phyloP scores from a whole-genome alignment of 2,797 vertebrate species.

The Micropoecilia bifurca region DNA sequence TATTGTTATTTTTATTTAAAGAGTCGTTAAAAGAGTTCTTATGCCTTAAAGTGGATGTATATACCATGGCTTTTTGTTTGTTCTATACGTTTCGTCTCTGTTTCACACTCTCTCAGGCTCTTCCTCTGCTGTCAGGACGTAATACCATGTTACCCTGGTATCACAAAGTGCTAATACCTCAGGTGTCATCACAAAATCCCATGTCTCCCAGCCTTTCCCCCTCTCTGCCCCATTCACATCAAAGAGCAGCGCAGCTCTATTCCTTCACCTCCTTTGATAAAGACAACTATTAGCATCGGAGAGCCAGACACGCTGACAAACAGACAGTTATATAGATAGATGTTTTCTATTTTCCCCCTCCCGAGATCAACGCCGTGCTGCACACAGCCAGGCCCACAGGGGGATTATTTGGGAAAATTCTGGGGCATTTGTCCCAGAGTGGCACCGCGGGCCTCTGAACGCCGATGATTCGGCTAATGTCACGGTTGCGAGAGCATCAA shows the following conservation, averaged over 20 bases:
- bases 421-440: constrained; percentile 81
- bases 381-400: constrained; percentile 68
- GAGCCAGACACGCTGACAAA: constrained; percentile 53
- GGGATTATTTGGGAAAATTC: constrained; percentile 85
- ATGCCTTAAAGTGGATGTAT: neutral
- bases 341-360: constrained; percentile 59
- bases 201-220: constrained; percentile 34
- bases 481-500: constrained; percentile 80
- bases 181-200: constrained; percentile 61
- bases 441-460: constrained; percentile 72
- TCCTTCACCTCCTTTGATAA: constrained; percentile 39
- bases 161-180: constrained; percentile 63
- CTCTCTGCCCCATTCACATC: constrained; percentile 36
- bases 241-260: constrained; percentile 50
- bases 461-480: constrained; percentile 79
- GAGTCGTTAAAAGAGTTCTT: neutral
- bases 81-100: constrained; percentile 1
- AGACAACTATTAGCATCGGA: constrained; percentile 63
- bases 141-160: constrained; percentile 59
- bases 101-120: constrained; percentile 8
- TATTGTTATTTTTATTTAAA: neutral
- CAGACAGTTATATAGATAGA: constrained; percentile 57
- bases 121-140: constrained; percentile 44
- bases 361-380: constrained; percentile 44
- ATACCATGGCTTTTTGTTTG: neutral